These are phyloP conservation scores for Zele albiditarsus DNA, from an alignment of 2,888 invertebrate species.

Conservation along the genomic window DNA sequence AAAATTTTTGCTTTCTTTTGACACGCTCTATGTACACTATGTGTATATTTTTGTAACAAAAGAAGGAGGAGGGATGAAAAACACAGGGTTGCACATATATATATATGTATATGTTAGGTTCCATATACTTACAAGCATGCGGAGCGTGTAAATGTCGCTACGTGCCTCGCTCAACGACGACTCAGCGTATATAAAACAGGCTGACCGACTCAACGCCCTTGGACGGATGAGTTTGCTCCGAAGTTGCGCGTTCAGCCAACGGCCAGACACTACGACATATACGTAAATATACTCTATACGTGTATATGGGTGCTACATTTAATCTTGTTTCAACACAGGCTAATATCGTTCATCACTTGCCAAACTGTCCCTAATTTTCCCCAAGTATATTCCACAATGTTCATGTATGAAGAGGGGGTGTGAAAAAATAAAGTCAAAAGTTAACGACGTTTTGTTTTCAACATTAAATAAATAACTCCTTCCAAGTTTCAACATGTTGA, in stretches of 20 bases:
- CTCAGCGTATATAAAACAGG: conserved; percentile 72
- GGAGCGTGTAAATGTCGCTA: conserved; percentile 67
- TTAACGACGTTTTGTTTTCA: background rate
- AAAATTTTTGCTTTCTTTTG: background rate
- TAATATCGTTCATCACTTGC: conserved; percentile 51
- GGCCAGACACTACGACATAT: conserved; percentile 20
- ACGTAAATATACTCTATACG: background rate
- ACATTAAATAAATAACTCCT: too few relatives aligned
- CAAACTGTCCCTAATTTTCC: conserved; percentile 19
- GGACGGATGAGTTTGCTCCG: conserved; percentile 64
- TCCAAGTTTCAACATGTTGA: too few relatives aligned
- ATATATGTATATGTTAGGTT: conserved; percentile 54
- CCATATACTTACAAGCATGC: conserved; percentile 59
- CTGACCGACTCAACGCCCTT: conserved; percentile 59
- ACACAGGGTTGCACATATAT: background rate
- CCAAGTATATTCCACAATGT: background rate
- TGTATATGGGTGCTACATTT: conserved; percentile 45
- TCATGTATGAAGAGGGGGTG: background rate
- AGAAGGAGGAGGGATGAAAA: background rate
- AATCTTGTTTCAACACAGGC: conserved; percentile 67
- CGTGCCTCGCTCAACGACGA: conserved; percentile 65
- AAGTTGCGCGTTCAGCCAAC: conserved; percentile 64
- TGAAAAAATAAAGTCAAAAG: background rate
- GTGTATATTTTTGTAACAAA: background rate
- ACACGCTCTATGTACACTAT: background rate